Conservation (phyloP, 2,888 invertebrate species). For the Craniophora ligustri region DNA sequence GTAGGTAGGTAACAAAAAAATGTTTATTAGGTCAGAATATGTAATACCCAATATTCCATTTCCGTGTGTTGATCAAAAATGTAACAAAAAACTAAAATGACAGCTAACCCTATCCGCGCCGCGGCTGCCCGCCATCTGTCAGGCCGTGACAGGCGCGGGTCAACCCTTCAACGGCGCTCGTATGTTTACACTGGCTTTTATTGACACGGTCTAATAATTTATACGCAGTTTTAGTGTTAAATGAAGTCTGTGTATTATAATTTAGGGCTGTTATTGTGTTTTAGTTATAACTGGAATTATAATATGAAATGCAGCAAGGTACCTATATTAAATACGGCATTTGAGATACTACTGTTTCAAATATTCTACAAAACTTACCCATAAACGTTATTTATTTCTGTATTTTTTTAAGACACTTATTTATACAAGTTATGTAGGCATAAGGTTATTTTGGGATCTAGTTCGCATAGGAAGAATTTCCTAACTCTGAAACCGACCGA, state of each 20-base stretch:
- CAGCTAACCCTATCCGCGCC: conserved; percentile 61
- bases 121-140: conserved; percentile 69
- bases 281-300: no score
- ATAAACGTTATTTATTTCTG: no score
- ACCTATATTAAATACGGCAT: no score
- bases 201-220: conserved; percentile 52
- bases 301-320: no score
- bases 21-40: conserved; percentile 32
- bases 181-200: conserved; percentile 52
- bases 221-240: conserved; percentile 40
- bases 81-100: conserved; percentile 45
- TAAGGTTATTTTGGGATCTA: no score
- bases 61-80: conserved; percentile 41
- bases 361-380: no score
- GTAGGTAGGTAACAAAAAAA: no score
- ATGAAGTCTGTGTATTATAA: conserved; percentile 16
- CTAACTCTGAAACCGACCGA: no score
- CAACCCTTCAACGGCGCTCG: conserved; percentile 55
- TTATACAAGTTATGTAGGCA: no score
- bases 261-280: conserved; percentile 2
- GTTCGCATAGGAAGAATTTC: no score
- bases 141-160: conserved; percentile 61
- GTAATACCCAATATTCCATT: conserved; percentile 33
- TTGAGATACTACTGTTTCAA: no score
- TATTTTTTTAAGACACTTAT: no score